These are phyloP conservation scores for Gymnoscopelus braueri DNA, from an alignment of 2,797 vertebrate species.

Conservation along the genomic window DNA sequence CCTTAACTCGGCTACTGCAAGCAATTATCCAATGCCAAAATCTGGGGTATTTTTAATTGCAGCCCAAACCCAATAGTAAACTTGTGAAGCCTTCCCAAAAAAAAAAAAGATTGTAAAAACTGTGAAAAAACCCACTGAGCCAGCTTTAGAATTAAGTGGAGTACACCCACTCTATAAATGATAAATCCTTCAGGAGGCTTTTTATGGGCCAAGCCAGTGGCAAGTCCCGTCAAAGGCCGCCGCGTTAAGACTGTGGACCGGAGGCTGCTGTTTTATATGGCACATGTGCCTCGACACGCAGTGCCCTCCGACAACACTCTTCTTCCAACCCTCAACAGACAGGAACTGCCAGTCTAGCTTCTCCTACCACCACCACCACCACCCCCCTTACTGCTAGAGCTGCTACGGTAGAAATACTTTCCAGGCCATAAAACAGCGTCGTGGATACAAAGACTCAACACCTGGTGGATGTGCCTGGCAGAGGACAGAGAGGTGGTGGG, in stretches of 20 bases:
- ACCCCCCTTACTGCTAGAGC: not conserved
- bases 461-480: not conserved
- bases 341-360: constrained; percentile 11
- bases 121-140: constrained; percentile 31
- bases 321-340: constrained; percentile 17
- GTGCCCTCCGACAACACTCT: constrained; percentile 34
- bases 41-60: constrained; percentile 20
- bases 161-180: constrained; percentile 64
- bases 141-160: constrained; percentile 53
- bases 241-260: constrained; percentile 30
- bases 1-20: not conserved
- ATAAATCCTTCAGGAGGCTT: constrained; percentile 58
- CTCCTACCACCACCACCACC: not conserved
- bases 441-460: constrained; percentile 19
- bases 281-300: constrained; percentile 50
- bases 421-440: constrained; percentile 21
- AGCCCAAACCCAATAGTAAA: constrained; percentile 24
- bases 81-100: not conserved
- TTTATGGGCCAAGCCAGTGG: constrained; percentile 43
- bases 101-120: constrained; percentile 35
- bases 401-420: constrained; percentile 16
- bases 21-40: constrained; percentile 13
- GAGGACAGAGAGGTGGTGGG: not conserved
- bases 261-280: constrained; percentile 55
- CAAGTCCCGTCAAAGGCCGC: constrained; percentile 36